Evolutionary conservation across 2,113 vertebrate genomes (phyloP).

Genomic region (Triplophysa dalaica): DNA sequence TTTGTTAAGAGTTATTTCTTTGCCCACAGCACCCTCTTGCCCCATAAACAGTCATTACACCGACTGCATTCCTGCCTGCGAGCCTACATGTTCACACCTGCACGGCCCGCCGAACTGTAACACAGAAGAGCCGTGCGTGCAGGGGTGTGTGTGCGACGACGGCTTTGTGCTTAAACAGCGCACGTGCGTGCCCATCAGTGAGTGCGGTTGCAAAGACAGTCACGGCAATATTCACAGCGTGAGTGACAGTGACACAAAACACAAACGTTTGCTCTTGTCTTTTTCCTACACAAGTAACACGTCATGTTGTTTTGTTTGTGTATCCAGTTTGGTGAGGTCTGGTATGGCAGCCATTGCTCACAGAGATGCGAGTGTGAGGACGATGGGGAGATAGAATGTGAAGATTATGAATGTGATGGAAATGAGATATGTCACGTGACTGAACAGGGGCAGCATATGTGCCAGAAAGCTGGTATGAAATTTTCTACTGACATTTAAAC

Average conservation of each 20-base stretch:
- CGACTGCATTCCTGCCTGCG: slow-evolving; percentile 73
- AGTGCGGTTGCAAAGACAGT: slow-evolving; percentile 80
- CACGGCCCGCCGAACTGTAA: slow-evolving; percentile 73
- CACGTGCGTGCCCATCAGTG: slow-evolving; percentile 74
- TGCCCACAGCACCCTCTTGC: slow-evolving; percentile 71
- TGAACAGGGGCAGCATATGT: slow-evolving; percentile 67
- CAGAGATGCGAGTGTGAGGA: slow-evolving; percentile 74
- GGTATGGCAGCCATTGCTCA: slow-evolving; percentile 73
- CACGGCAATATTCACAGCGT: slow-evolving; percentile 72
- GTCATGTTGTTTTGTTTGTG: neutral
- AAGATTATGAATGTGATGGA: slow-evolving; percentile 64
- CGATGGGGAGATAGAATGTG: slow-evolving; percentile 62
- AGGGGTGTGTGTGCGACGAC: slow-evolving; percentile 78
- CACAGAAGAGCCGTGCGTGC: slow-evolving; percentile 63
- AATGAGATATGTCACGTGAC: slow-evolving; percentile 69
- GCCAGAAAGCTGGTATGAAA: slow-evolving; percentile 70
- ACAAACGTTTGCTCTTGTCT: neutral
- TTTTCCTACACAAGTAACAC: neutral
- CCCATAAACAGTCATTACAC: slow-evolving; percentile 74
- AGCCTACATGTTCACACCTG: slow-evolving; percentile 76
- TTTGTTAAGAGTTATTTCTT: slow-evolving; percentile 27
- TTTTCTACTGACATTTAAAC: neutral
- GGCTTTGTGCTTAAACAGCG: slow-evolving; percentile 73
- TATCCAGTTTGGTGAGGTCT: slow-evolving; percentile 76
- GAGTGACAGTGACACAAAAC: slow-evolving; percentile 52